Base-by-base conservation (phyloP, 1,140 invertebrate genomes). In the Watersipora subatra region DNA sequence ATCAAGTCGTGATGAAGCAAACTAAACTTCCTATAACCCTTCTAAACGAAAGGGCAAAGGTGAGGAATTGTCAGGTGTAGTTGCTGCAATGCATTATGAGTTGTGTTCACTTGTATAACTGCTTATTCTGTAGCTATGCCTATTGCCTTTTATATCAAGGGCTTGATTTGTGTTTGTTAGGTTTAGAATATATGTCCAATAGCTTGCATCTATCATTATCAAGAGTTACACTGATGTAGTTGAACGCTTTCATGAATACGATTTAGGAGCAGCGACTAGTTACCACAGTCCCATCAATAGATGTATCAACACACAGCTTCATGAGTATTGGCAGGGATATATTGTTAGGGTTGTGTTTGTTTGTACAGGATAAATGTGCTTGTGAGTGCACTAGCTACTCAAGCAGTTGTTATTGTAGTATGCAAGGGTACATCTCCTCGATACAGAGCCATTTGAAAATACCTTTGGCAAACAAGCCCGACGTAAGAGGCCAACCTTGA, bases 1-100 rank as follows among this genome's bases (percentile, higher is more conserved):
- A 97, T 77, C 90, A 97, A 78, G 89, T 99, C 26, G 86, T 99
- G 2, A 94, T 99, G 91, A 92, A 89, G 78, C 91, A 93, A 17
- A 94, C 95, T 0, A 90, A 90, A 71, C 82, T 99, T 29, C 97
- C 97, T 1, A 87, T 98, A 22, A 93, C 93, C 0, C 82, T 99
- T 28, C 82, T 99, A 0, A 93, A 97, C 80, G 93, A 98, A 81
- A 90, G 88, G 73, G 87, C 90, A 0, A 95, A 93, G 72, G 82
- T 83, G 67, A n/a, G 34, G 12, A 17, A 26, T 1, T 2, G 7
- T 56, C 17, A 19, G n/a, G 2, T 62, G 61, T 20, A 62, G 19
- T 20, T 20, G 22, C 12, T 3, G 3, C 22, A 25, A 22, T 20
- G 19, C 7, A 12, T 59, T n/a, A 22, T 20, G 12, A 3, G 25